phyloP scores from a whole-genome alignment of 2,888 invertebrate species.

The Drosophila testacea region DNA sequence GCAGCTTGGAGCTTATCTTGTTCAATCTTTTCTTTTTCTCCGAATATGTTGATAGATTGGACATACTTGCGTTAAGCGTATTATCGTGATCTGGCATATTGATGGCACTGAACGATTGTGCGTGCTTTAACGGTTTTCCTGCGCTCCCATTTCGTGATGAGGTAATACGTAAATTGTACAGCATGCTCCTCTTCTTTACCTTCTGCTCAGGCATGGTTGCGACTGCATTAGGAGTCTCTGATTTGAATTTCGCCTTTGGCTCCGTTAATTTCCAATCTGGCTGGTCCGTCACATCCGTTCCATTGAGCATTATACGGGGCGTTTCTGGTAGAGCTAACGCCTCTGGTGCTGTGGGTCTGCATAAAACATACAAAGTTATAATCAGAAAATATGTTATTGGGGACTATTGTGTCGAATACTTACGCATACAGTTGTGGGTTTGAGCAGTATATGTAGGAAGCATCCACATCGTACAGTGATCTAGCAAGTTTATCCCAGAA shows the following conservation, averaged over 20 bases:
- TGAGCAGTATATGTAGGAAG: slow-evolving; percentile 37
- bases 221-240: slow-evolving; percentile 2
- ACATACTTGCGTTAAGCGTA: slow-evolving; percentile 65
- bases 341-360: slow-evolving; percentile 34
- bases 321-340: slow-evolving; percentile 37
- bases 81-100: slow-evolving; percentile 62
- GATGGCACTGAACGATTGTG: slow-evolving; percentile 75
- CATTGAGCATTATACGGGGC: slow-evolving; percentile 63
- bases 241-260: slow-evolving; percentile 27
- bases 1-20: slow-evolving; percentile 70
- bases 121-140: slow-evolving; percentile 59
- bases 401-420: slow-evolving; percentile 11
- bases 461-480: slow-evolving; percentile 84
- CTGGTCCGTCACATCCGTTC: slow-evolving; percentile 48
- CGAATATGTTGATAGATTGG: slow-evolving; percentile 67
- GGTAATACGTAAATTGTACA: slow-evolving; percentile 47
- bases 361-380: background rate
- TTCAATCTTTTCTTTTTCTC: slow-evolving; percentile 72
- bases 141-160: slow-evolving; percentile 42
- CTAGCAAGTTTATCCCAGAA: slow-evolving; percentile 90
- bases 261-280: slow-evolving; percentile 39
- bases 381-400: background rate
- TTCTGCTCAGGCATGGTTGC: slow-evolving; percentile 58
- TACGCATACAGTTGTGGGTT: slow-evolving; percentile 46
- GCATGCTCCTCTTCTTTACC: slow-evolving; percentile 44